Base-by-base conservation (phyloP, 2,797 vertebrate genomes). In the Tiaroga cobitis region DNA sequence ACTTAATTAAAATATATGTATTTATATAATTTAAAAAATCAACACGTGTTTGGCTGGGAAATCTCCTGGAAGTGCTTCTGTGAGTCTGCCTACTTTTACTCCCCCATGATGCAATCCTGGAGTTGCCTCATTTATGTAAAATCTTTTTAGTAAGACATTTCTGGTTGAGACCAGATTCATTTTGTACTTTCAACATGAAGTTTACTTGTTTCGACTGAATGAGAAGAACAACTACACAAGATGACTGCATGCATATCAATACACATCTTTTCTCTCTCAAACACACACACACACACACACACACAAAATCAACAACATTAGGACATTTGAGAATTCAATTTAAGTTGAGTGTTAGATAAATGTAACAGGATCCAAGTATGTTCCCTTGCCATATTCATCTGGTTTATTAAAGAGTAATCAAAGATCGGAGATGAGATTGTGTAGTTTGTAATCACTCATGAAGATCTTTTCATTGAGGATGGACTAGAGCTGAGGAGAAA, bases 381-480 rank as follows among this genome's bases (percentile, higher is more conserved):
- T 46, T 46, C 7, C 16, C 41, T 37, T 8, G 4, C 19, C 19
- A 16, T 49, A 41, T 15, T 37, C 18, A 61, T 29, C 15, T 15
- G 13, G 29, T 32, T 76, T 83, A 87, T 89, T 85, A 87, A 32
- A 85, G 82, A 26, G 51, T 73, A 72, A 69, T 85, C 65, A 34
- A 56, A 83, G 83, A 72, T 79, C 11, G 67, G 18, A 87, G 76
- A 81, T 63, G 70, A 89, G 87, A 54, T 87, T 65, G 85, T 82
- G 81, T 68, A 89, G 90, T 90, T 92, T 92, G 87, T 93, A 92
- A 94, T 94, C 90, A 92, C 85, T 86, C n/a, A 37, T 80, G 49
- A 82, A 85, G 90, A 88, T 92, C 88, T 92, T 94, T 92, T 92
- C 84, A 90, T 89, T 88, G 82, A 90, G 83, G 54, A 82, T 74